Percentiles rank a stretch among this genome's conserved stretches.
Conservation (phyloP, 1,140 invertebrate species). For the Lordiphosa stackelbergi region DNA sequence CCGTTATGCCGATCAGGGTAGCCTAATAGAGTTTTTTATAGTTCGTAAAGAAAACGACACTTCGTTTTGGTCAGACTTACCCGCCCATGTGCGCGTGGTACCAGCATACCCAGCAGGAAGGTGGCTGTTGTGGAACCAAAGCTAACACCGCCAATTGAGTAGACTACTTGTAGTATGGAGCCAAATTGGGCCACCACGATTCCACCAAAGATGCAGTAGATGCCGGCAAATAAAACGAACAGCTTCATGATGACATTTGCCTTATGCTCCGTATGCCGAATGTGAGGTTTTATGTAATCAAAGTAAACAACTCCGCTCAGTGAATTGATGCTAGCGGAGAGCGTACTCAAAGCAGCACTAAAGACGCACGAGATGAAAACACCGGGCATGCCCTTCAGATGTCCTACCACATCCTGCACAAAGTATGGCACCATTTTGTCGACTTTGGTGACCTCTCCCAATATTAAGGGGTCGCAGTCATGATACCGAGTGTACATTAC, state of each 20-base stretch:
- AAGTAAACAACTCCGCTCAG: constrained; percentile 87
- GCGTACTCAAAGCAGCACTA: constrained; percentile 85
- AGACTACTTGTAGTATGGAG: constrained; percentile 81
- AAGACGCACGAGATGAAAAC: constrained; percentile 84
- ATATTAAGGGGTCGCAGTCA: constrained; percentile 84
- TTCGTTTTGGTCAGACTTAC: constrained; percentile 70
- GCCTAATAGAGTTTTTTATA: constrained; percentile 26
- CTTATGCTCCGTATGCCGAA: constrained; percentile 78
- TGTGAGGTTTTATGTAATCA: constrained; percentile 81
- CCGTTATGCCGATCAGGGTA: constrained; percentile 82
- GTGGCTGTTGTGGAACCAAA: constrained; percentile 84
- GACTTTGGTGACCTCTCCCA: constrained; percentile 62
- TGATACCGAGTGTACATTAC: constrained; percentile 86
- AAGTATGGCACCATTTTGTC: constrained; percentile 82
- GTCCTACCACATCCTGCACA: constrained; percentile 81
- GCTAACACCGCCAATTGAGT: constrained; percentile 81
- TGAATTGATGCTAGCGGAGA: constrained; percentile 86
- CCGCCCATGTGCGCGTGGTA: constrained; percentile 82
- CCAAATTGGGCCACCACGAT: constrained; percentile 82
- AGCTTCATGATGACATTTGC: constrained; percentile 83
- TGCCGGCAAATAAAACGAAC: constrained; percentile 79
- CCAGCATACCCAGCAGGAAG: constrained; percentile 86
- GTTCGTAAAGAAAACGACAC: neutral
- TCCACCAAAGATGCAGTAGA: constrained; percentile 81
- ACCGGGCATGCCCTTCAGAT: constrained; percentile 81